These are phyloP conservation scores for Lateolabrax maculatus DNA, from an alignment of 2,797 vertebrate species.

Conservation along the genomic window DNA sequence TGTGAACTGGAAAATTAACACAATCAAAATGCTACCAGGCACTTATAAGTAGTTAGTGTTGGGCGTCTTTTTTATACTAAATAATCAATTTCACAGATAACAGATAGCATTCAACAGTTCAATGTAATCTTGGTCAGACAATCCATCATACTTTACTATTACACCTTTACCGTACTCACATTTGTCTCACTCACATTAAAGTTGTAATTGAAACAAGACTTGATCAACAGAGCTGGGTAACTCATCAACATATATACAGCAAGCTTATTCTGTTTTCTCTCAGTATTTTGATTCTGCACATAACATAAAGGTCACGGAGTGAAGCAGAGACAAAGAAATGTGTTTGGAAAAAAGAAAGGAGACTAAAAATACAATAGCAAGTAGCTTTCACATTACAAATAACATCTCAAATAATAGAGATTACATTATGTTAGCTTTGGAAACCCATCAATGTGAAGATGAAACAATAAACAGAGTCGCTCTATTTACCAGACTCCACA, in stretches of 20 bases:
- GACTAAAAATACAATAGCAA: not conserved
- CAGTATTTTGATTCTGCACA: slow-evolving; percentile 9
- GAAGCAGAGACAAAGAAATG: not conserved
- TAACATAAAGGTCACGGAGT: slow-evolving; percentile 13
- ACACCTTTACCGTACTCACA: not conserved
- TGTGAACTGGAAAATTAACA: slow-evolving; percentile 10
- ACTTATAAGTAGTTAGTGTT: not conserved
- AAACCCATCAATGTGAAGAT: not conserved
- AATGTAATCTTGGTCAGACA: slow-evolving; percentile 1
- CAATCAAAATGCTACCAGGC: not conserved
- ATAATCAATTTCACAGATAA: slow-evolving; percentile 10
- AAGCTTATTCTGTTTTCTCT: slow-evolving; percentile 13
- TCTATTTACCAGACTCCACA: not conserved
- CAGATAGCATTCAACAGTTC: not conserved
- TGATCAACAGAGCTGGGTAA: not conserved
- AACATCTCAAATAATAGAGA: not conserved
- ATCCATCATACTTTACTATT: slow-evolving; percentile 1
- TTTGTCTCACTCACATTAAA: not conserved
- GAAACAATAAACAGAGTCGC: not conserved
- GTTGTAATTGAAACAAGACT: not conserved
- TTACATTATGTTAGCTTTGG: not conserved
- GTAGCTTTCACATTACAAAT: slow-evolving; percentile 2
- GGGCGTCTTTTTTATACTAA: not conserved
- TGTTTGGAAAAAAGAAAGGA: not conserved
- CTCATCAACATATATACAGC: not conserved